Conservation (phyloP, 2,888 invertebrate species). For the Andrena praecox region DNA sequence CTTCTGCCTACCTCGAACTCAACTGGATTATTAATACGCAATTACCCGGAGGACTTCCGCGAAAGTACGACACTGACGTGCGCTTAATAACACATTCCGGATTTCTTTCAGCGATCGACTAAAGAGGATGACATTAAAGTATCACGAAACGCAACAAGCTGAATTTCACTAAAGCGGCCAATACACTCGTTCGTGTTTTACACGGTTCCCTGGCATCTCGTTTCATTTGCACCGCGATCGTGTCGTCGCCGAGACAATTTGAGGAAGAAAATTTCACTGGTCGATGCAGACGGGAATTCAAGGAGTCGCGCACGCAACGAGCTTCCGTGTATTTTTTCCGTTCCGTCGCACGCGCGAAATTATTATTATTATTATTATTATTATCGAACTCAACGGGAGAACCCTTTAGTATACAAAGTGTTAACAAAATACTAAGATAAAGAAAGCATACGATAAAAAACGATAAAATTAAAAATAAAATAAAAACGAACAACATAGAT, state of each 20-base stretch:
- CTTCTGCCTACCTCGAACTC: not conserved
- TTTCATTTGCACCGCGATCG: not conserved
- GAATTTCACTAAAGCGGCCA: constrained; percentile 52
- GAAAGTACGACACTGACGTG: constrained; percentile 25
- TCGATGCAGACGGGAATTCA: not conserved
- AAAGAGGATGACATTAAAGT: constrained; percentile 52
- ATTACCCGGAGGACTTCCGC: constrained; percentile 10
- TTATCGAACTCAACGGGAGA: too few species aligned
- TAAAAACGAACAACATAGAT: too few species aligned
- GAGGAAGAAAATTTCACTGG: constrained; percentile 1
- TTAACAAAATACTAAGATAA: too few species aligned
- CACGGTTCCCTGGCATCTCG: constrained; percentile 6
- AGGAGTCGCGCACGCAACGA: constrained; percentile 5
- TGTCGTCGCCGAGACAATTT: not conserved
- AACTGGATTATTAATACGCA: constrained; percentile 12
- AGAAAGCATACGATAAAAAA: too few species aligned
- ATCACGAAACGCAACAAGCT: constrained; percentile 51
- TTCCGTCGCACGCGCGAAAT: constrained; percentile 12
- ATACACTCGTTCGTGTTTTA: constrained; percentile 18
- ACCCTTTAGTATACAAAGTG: too few species aligned
- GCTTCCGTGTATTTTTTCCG: constrained; percentile 9
- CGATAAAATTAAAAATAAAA: too few species aligned
- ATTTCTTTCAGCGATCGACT: constrained; percentile 17
- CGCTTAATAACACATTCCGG: constrained; percentile 45
- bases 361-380: too few species aligned